These are phyloP conservation scores for Podilymbus podiceps DNA, from an alignment of 2,113 vertebrate species.

Conservation along the genomic window DNA sequence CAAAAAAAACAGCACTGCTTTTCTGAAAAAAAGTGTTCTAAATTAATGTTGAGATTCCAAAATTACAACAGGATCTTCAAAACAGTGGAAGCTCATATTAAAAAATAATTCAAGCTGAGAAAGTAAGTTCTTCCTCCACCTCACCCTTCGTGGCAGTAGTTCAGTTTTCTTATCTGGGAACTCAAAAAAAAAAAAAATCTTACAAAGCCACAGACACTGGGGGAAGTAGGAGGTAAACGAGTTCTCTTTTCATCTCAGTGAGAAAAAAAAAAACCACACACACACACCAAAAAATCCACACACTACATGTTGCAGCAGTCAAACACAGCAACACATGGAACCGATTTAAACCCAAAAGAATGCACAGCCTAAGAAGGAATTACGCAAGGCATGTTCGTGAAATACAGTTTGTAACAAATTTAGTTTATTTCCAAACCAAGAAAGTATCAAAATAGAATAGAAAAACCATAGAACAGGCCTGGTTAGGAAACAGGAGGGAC, in stretches of 20 bases:
- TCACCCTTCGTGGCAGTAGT: neutral
- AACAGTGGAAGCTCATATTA: neutral
- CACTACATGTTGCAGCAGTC: neutral
- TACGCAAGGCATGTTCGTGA: rapidly evolving
- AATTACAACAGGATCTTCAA: neutral
- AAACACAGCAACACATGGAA: neutral
- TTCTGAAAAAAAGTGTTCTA: neutral
- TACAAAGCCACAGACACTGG: neutral
- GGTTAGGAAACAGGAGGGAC: neutral
- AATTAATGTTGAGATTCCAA: neutral
- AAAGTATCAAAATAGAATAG: neutral
- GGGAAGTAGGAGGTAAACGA: rapidly evolving
- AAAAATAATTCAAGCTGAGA: neutral
- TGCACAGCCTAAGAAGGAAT: too few species aligned
- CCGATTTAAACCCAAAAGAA: neutral
- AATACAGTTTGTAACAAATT: rapidly evolving
- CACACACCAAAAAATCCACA: too few species aligned
- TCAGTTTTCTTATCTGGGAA: neutral
- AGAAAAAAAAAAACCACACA: neutral
- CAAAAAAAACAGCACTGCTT: neutral
- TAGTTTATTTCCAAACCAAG: neutral
- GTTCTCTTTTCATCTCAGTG: neutral
- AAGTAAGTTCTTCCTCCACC: neutral
- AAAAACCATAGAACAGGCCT: neutral
- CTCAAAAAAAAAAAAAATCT: neutral